These are phyloP conservation scores for Pelecanus crispus DNA, from an alignment of 2,113 vertebrate genomes.

Conservation along the genomic window DNA sequence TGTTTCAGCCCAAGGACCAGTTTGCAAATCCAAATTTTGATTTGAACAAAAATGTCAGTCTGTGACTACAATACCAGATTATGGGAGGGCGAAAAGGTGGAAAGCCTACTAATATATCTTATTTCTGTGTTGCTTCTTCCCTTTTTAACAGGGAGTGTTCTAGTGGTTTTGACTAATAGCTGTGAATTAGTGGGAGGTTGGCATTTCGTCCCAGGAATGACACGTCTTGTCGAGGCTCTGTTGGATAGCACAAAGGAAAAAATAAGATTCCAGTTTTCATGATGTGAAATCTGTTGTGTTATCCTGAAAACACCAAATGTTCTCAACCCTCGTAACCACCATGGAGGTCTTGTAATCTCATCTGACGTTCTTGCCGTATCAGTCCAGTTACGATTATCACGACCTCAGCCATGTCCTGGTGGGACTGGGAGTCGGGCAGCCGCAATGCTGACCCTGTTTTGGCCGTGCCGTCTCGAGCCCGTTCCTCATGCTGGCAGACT, in stretches of 20 bases:
- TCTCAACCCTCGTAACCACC: background rate
- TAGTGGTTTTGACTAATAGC: background rate
- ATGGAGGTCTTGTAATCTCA: background rate
- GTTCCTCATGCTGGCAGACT: fast-evolving
- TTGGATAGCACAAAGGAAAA: background rate
- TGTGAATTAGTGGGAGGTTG: background rate
- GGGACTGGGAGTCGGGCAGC: too few relatives aligned
- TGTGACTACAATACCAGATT: background rate
- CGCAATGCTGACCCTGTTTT: fast-evolving
- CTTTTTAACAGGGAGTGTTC: background rate
- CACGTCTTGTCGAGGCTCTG: background rate
- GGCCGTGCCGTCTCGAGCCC: fast-evolving
- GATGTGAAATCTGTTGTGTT: background rate
- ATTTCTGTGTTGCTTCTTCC: background rate
- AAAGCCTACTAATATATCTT: background rate
- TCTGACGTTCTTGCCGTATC: fast-evolving
- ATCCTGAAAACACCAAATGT: background rate
- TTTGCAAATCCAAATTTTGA: background rate
- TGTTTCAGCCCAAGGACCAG: background rate
- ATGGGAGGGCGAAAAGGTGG: background rate
- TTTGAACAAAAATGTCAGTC: background rate
- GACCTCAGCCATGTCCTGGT: background rate
- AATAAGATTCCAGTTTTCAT: background rate
- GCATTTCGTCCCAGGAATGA: background rate
- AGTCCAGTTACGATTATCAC: background rate